Percentiles rank a stretch among this genome's conserved stretches.
Evolutionary conservation across 2,888 invertebrate genomes (phyloP).

Genomic region (Meiosimyza decipiens): DNA sequence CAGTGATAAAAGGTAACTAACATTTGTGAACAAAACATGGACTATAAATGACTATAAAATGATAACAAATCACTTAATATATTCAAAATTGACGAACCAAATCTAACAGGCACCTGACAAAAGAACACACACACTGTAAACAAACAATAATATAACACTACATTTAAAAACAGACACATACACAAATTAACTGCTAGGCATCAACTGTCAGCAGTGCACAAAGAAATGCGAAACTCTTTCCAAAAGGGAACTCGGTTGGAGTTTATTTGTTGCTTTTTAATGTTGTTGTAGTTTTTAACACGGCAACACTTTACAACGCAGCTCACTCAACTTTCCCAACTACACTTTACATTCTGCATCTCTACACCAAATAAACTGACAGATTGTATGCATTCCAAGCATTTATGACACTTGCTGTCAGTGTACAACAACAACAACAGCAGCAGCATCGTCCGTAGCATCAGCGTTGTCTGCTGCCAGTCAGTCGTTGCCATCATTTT

Average conservation of each 20-base stretch:
- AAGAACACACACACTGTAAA: no score
- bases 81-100: no score
- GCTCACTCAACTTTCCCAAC: not conserved
- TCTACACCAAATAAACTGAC: slow-evolving; percentile 50
- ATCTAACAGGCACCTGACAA: no score
- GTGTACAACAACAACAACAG: not conserved
- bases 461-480: not conserved
- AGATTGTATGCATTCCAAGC: slow-evolving; percentile 54
- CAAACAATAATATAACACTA: no score
- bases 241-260: slow-evolving; percentile 1
- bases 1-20: no score
- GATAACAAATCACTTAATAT: no score
- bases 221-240: not conserved
- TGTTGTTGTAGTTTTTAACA: not conserved
- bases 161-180: not conserved
- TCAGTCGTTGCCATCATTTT: not conserved
- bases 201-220: not conserved
- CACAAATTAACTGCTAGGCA: slow-evolving; percentile 6
- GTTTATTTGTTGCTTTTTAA: not conserved
- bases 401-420: slow-evolving; percentile 49
- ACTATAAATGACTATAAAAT: no score
- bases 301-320: slow-evolving; percentile 7
- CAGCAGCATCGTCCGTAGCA: not conserved
- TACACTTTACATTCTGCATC: slow-evolving; percentile 5
- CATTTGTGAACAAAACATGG: no score